phyloP scores from a whole-genome alignment of 2,797 vertebrate species.

The Mormyrops attenuatus region DNA sequence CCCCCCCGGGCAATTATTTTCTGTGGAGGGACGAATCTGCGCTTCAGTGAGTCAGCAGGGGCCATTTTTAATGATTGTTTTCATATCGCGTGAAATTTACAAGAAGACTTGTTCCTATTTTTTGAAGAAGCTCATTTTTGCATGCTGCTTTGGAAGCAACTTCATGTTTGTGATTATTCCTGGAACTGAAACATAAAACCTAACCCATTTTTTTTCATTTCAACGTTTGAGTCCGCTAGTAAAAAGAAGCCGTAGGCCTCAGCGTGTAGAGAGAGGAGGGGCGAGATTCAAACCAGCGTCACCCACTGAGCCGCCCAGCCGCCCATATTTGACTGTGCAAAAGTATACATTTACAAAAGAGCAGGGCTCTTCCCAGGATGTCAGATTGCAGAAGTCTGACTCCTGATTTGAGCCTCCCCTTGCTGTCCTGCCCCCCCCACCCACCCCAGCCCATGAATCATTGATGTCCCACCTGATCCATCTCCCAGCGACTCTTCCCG shows the following conservation, averaged over 20 bases:
- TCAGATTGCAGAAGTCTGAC: background rate
- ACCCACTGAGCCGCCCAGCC: background rate
- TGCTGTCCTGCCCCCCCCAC: no score
- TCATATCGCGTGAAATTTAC: background rate
- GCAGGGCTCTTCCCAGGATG: background rate
- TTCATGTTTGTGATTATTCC: background rate
- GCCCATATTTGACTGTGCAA: background rate
- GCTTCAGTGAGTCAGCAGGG: background rate
- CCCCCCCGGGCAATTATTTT: background rate
- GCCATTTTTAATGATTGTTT: background rate
- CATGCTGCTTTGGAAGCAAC: background rate
- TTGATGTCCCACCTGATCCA: background rate
- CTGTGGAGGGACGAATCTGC: background rate
- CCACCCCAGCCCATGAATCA: background rate
- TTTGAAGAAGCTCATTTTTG: background rate
- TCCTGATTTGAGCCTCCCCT: background rate
- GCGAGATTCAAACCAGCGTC: background rate
- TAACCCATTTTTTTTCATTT: background rate
- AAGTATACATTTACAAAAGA: background rate
- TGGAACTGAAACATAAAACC: background rate
- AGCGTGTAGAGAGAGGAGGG: background rate
- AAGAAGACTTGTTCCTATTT: background rate
- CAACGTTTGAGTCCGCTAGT: background rate
- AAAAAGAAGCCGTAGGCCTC: background rate
- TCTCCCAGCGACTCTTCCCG: background rate